phyloP scores from a whole-genome alignment of 92 coral and sea anemone genomes.

The Epizoanthus scotinus region DNA sequence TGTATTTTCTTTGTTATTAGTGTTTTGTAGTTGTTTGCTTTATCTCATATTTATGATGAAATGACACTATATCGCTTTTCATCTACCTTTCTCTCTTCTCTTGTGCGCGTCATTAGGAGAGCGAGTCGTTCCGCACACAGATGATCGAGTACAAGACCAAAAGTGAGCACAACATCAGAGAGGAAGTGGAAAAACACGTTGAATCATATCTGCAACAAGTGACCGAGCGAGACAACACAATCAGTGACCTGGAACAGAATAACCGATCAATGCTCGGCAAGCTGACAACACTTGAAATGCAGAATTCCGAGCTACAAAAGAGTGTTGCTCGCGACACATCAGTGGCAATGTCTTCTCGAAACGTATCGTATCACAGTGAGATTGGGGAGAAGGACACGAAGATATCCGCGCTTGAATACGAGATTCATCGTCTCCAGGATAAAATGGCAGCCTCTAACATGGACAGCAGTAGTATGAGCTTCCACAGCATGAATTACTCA shows the following conservation, averaged over 20 bases:
- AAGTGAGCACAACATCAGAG: slow-evolving; percentile 23
- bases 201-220: slow-evolving; percentile 26
- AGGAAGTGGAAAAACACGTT: slow-evolving; percentile 36
- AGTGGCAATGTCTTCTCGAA: not conserved
- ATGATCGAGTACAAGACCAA: slow-evolving; percentile 42
- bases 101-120: slow-evolving; percentile 9
- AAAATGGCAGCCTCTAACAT: not conserved
- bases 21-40: too few relatives aligned
- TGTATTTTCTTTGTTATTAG: too few relatives aligned
- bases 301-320: slow-evolving; percentile 9
- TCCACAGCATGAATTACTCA: slow-evolving; percentile 9
- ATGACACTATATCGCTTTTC: not conserved
- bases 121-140: slow-evolving; percentile 46
- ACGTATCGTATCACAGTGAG: slow-evolving; percentile 20
- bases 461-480: slow-evolving; percentile 17
- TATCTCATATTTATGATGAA: too few relatives aligned
- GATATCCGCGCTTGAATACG: slow-evolving; percentile 21
- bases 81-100: not conserved
- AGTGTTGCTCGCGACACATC: not conserved
- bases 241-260: slow-evolving; percentile 16
- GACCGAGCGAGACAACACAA: slow-evolving; percentile 29
- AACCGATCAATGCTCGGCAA: slow-evolving; percentile 25
- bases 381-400: slow-evolving; percentile 21
- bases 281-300: not conserved
- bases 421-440: slow-evolving; percentile 30